These are phyloP conservation scores for Epinephelus lanceolatus DNA, from an alignment of 2,113 vertebrate genomes.

Conservation along the genomic window DNA sequence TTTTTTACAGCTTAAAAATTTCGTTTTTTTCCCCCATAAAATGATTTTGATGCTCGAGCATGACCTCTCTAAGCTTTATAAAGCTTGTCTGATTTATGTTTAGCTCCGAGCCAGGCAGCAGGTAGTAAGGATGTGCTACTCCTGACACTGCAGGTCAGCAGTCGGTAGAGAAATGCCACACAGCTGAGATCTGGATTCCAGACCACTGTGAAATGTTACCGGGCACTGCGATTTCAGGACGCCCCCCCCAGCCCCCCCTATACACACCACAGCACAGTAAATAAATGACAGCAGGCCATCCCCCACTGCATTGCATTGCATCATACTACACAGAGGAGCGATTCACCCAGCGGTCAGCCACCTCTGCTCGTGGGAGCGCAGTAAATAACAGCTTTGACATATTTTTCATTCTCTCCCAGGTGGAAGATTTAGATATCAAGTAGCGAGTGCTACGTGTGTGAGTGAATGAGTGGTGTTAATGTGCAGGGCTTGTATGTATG, in stretches of 20 bases:
- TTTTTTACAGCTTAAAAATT: neutral
- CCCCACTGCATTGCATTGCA: slow-evolving; percentile 51
- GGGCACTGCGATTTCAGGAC: slow-evolving; percentile 74
- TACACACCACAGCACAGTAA: slow-evolving; percentile 56
- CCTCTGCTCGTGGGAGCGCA: slow-evolving; percentile 60
- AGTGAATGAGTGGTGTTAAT: slow-evolving; percentile 41
- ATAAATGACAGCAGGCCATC: slow-evolving; percentile 67
- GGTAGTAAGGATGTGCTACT: slow-evolving; percentile 79
- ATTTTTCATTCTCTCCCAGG: slow-evolving; percentile 81
- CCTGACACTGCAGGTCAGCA: slow-evolving; percentile 76
- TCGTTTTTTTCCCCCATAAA: neutral
- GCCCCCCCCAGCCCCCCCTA: neutral
- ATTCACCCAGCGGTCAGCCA: slow-evolving; percentile 70
- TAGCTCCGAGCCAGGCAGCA: slow-evolving; percentile 78
- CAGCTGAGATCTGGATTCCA: slow-evolving; percentile 79
- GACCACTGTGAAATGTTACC: slow-evolving; percentile 83
- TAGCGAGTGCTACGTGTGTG: slow-evolving; percentile 58
- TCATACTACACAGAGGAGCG: slow-evolving; percentile 71
- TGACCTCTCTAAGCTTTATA: slow-evolving; percentile 39
- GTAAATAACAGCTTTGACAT: slow-evolving; percentile 72
- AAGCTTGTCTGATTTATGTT: slow-evolving; percentile 59
- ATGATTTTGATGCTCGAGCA: neutral
- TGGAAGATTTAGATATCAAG: slow-evolving; percentile 74
- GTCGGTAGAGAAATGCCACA: slow-evolving; percentile 86
- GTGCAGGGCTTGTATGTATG: slow-evolving; percentile 17